Evolutionary conservation across 64 coral and sea anemone species (phyloP).

Genomic region (Anthopleura sola): DNA sequence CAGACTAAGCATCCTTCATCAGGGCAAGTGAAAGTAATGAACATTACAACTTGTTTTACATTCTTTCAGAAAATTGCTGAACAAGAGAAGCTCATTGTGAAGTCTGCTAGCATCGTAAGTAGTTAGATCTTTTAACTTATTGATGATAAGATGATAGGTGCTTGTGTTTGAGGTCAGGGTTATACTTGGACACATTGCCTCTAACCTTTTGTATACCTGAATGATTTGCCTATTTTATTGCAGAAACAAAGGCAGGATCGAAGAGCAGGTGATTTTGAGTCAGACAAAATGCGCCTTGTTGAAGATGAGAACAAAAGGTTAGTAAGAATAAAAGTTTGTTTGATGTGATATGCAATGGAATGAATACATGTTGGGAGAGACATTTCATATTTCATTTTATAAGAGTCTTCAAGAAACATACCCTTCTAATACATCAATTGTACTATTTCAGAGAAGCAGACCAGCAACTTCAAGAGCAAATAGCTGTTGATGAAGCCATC

Average conservation of each 20-base stretch:
- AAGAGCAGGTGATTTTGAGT: slow-evolving; percentile 35
- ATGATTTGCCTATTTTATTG: background rate
- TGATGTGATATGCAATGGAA: background rate
- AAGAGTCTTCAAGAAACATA: too few species aligned
- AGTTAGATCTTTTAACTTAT: background rate
- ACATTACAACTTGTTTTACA: background rate
- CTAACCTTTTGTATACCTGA: background rate
- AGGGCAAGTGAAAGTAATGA: too few species aligned
- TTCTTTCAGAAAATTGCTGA: slow-evolving; percentile 73
- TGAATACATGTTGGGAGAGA: background rate
- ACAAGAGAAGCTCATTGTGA: slow-evolving; percentile 75
- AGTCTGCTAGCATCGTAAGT: slow-evolving; percentile 28
- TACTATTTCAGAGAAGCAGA: slow-evolving; percentile 6
- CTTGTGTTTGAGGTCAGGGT: background rate
- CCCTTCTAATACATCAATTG: background rate
- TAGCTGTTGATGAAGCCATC: slow-evolving; percentile 46
- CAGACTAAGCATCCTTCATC: too few species aligned
- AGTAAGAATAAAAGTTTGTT: background rate
- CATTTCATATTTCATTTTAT: background rate
- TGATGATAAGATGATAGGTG: background rate
- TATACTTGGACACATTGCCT: background rate
- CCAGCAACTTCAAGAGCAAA: slow-evolving; percentile 44
- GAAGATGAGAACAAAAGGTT: slow-evolving; percentile 53
- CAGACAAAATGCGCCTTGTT: slow-evolving; percentile 19
- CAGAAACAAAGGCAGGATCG: background rate